Evolutionary conservation across 2,888 invertebrate genomes (phyloP).

Genomic region (Vesta saturnalis): DNA sequence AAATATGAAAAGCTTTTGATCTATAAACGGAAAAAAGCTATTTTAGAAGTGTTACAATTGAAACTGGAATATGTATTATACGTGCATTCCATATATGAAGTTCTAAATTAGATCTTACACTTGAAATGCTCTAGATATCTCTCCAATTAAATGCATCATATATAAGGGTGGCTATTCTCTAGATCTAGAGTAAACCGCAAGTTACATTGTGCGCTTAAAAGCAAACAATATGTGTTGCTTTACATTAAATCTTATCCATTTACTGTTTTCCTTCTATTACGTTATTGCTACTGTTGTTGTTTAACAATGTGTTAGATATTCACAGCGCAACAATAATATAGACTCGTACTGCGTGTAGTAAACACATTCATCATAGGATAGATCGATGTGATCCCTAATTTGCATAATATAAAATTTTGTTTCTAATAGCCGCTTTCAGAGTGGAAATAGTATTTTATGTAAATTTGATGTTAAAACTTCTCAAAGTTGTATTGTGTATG

Average conservation of each 20-base stretch:
- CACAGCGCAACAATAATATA: neutral
- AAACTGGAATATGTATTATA: neutral
- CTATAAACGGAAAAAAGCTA: too few relatives aligned
- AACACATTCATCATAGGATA: neutral
- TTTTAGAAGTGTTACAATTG: too few relatives aligned
- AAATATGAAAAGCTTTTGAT: too few relatives aligned
- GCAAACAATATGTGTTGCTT: neutral
- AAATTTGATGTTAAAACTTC: slow-evolving; percentile 1
- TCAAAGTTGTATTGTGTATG: neutral
- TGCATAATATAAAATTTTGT: neutral
- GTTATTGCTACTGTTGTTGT: too few relatives aligned
- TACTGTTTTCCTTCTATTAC: too few relatives aligned
- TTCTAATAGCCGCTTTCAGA: neutral
- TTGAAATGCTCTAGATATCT: neutral
- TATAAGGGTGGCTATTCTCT: neutral
- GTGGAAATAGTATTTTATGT: neutral
- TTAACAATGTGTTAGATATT: too few relatives aligned
- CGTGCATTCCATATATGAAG: neutral
- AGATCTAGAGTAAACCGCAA: neutral
- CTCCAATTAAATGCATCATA: neutral
- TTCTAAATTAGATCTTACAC: neutral
- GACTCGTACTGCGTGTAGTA: neutral
- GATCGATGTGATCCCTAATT: neutral
- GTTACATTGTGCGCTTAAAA: slow-evolving; percentile 1
- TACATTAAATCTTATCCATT: too few relatives aligned